Base-by-base conservation (phyloP, 2,888 invertebrate species). In the Mimas tiliae region DNA sequence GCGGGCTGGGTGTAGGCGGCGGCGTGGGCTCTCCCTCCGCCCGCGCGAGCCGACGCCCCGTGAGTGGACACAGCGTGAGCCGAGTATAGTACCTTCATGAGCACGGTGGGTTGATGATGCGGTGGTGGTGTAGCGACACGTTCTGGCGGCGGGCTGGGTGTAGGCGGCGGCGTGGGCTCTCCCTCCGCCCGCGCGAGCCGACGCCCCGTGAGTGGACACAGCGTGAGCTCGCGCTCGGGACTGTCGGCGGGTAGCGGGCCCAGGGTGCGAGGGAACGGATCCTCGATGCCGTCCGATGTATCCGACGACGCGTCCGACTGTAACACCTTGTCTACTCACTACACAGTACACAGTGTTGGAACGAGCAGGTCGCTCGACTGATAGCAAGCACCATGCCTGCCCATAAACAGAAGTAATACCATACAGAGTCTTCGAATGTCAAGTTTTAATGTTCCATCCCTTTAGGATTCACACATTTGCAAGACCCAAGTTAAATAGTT, bases 211-310 rank as follows among this genome's bases (percentile, higher is more conserved):
- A 64, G 70, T 63, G 93, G 93, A 68, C 97, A 97, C 71, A 97
- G 90, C 58, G 96, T 96, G 65, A 96, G 95, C 65, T 95, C 95
- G 68, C 95, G 94, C 11, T 95, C 95, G 21, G 96, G 96, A 80
- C 95, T 95, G 14, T 95, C 88, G 53, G 95, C 84, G 69, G 94
- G 94, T 69, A 94, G 77, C 12, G 94, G 88, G 51, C 93, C 93
- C 66, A 91, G 85, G 45, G 83, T 81, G 12, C 83, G 82, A 21
- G 95, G 95, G 90, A 95, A 95, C 74, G 94, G 94, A 81, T 96
- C 95, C 73, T 94, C 94, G 70, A 95, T 82, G 71, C 96, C 96
- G 83, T 95, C 95, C 55, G 96, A 95, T 63, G 91, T 86, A 72
- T 93, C 91, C 66, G 93, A 93, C 34, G 91, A 91, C 47, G 81